A percentile compares a stretch with the other conserved stretches of the same genome.
These are phyloP conservation scores for Helicoverpa armigera DNA, from an alignment of 1,140 invertebrate species.

Conservation along the genomic window DNA sequence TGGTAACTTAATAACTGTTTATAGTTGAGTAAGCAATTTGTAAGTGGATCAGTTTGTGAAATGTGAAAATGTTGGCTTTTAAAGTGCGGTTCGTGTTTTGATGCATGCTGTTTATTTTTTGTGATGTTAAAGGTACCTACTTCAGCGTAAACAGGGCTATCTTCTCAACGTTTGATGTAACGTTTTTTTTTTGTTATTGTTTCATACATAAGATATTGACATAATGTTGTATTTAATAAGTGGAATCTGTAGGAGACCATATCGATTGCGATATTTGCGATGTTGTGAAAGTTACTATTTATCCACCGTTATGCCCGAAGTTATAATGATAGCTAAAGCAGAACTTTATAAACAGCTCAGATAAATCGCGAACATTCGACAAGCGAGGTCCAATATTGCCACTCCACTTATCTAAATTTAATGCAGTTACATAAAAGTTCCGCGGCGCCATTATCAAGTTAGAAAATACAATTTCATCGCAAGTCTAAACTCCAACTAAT, in stretches of 20 bases:
- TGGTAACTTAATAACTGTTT: constrained; percentile 11
- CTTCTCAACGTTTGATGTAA: too few relatives aligned
- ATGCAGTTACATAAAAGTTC: constrained; percentile 39
- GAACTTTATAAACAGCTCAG: neutral
- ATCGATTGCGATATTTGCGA: too few relatives aligned
- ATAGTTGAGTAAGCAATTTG: neutral
- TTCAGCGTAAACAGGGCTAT: neutral
- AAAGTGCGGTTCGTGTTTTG: too few relatives aligned
- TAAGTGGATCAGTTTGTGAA: constrained; percentile 10
- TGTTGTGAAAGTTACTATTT: neutral
- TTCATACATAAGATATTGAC: too few relatives aligned
- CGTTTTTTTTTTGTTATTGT: too few relatives aligned
- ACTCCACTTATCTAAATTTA: constrained; percentile 39
- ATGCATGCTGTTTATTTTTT: too few relatives aligned
- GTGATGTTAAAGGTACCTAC: neutral
- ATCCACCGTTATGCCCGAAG: neutral
- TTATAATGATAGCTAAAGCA: neutral
- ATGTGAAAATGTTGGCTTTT: too few relatives aligned
- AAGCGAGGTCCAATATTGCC: neutral
- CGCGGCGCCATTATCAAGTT: constrained; percentile 33
- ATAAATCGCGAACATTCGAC: neutral
- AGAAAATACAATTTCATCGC: constrained; percentile 38
- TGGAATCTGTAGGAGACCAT: too few relatives aligned
- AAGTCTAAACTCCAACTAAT: constrained; percentile 30
- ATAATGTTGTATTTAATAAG: too few relatives aligned